Evolutionary conservation across 2,113 vertebrate species (phyloP), one percentile per base, ranked within the genome.

Genomic region (Archocentrus centrarchus): DNA sequence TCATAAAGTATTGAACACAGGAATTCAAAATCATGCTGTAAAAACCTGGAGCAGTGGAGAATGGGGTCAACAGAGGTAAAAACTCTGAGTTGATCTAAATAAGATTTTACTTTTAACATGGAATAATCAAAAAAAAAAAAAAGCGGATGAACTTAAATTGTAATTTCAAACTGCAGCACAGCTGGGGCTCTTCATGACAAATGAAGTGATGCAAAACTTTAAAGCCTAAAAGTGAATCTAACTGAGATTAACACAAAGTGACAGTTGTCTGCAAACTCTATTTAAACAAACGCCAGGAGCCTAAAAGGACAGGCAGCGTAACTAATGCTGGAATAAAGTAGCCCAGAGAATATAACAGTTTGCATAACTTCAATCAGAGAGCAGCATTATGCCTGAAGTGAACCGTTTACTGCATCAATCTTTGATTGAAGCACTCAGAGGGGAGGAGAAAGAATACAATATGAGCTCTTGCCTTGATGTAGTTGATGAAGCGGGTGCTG

Each of bases 401-500:
- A 59, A 30, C 15, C 59, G 1, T 64, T 79, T 57, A 70, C 47
- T 44, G 77, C 82, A 81, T 83, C 47, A 7, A 30, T 27, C 13
- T 77, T 68, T 81, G 22, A 78, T 3, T 13, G 10, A 27, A 39
- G 14, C 77, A 27, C 59, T 17, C 11, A 39, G 63, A 60, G 47
- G 64, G 53, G 32, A 24, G 20, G 24, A 17, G 35, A 18, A 7
- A 57, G 9, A 27, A 18, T 13, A 13, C 7, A 20, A 35, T 4
- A 2, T 0, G 18, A 35, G 4, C 64, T 86, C 96, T 96, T 96
- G 92, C 98, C 97, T 98, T 97, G 84, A 97, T 96, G 90, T 97
- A 98, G 93, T 91, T 97, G 90, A 97, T 88, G 77, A 98, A 98
- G 82, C 95, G 95, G 0, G 95, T 77, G 88, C 91, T 96, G 57